Evolutionary conservation across 2,888 invertebrate genomes (phyloP).

Genomic region (Xylocampa areola): DNA sequence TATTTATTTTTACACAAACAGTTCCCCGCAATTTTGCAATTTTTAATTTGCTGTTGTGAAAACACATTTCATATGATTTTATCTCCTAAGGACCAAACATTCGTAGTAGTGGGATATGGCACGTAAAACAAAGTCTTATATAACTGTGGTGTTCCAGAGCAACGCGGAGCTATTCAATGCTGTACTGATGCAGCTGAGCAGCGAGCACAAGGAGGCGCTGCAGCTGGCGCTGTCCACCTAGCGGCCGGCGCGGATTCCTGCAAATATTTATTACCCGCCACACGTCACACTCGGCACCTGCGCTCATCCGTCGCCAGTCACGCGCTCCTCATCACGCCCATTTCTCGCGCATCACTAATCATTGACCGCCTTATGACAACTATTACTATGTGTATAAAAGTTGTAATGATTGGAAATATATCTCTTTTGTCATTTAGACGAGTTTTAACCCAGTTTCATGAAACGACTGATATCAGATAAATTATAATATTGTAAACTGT

Average conservation of each 20-base stretch:
- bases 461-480: slow-evolving; percentile 67
- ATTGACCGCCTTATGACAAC: slow-evolving; percentile 62
- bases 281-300: slow-evolving; percentile 49
- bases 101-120: too few relatives aligned
- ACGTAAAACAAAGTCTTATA: background rate
- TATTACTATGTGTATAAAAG: slow-evolving; percentile 58
- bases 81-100: too few relatives aligned
- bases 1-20: background rate
- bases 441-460: slow-evolving; percentile 56
- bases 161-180: slow-evolving; percentile 94
- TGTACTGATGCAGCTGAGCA: slow-evolving; percentile 93
- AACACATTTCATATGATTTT: too few relatives aligned
- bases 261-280: slow-evolving; percentile 39
- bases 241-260: slow-evolving; percentile 46
- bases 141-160: slow-evolving; percentile 85
- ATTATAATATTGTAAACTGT: slow-evolving; percentile 66
- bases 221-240: slow-evolving; percentile 92
- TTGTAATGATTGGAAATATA: slow-evolving; percentile 54
- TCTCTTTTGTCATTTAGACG: slow-evolving; percentile 56
- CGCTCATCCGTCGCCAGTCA: slow-evolving; percentile 64
- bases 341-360: slow-evolving; percentile 51
- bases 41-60: too few relatives aligned
- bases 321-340: slow-evolving; percentile 62
- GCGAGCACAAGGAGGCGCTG: slow-evolving; percentile 95
- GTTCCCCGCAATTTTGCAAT: background rate